Evolutionary conservation across 2,797 vertebrate genomes (phyloP).

Genomic region (Anabas testudineus): DNA sequence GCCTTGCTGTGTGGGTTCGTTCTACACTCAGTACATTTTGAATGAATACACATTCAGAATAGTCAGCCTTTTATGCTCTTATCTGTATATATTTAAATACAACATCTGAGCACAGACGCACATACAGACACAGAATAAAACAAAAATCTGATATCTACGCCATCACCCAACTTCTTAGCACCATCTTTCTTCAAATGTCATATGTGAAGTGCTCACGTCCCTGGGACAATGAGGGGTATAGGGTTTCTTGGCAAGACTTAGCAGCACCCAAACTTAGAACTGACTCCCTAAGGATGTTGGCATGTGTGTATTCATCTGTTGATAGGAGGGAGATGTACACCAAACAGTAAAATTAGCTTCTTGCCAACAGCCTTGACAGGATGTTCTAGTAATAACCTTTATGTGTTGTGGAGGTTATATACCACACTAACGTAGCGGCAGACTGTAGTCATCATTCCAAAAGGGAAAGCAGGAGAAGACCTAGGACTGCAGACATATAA

Average conservation of each 20-base stretch:
- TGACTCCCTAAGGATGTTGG: constrained; percentile 80
- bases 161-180: constrained; percentile 41
- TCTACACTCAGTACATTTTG: constrained; percentile 43
- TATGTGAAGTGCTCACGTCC: constrained; percentile 75
- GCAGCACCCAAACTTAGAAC: constrained; percentile 85
- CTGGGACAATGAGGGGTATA: constrained; percentile 84
- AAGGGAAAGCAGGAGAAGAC: no score
- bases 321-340: constrained; percentile 54
- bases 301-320: constrained; percentile 60
- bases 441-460: no score
- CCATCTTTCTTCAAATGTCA: constrained; percentile 82
- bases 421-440: background rate
- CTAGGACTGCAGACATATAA: no score
- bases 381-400: constrained; percentile 54
- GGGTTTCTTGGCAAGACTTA: constrained; percentile 85
- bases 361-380: constrained; percentile 55
- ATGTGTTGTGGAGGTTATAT: constrained; percentile 38
- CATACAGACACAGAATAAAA: background rate
- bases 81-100: background rate
- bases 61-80: background rate
- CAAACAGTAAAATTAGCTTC: constrained; percentile 69
- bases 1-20: constrained; percentile 38
- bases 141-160: constrained; percentile 16
- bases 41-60: constrained; percentile 37
- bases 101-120: background rate